Evolutionary conservation across 1,140 invertebrate species (phyloP).

Genomic region (Popillia japonica): DNA sequence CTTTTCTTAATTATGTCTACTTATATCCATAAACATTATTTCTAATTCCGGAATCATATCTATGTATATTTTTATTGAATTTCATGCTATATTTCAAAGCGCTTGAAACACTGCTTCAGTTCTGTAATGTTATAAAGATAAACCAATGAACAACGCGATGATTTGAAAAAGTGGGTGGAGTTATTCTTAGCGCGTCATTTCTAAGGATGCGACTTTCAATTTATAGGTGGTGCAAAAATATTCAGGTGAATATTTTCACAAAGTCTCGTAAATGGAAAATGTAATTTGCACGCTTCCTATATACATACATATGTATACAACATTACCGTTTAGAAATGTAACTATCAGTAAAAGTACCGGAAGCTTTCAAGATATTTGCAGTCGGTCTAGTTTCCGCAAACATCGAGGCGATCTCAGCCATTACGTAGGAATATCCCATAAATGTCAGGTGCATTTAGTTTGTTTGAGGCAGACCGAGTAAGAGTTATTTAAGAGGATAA

Average conservation of each 20-base stretch:
- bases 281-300: background rate
- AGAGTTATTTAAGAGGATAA: slow-evolving; percentile 6
- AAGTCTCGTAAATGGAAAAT: background rate
- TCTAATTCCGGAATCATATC: too few species aligned
- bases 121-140: too few species aligned
- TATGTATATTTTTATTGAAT: too few species aligned
- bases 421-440: background rate
- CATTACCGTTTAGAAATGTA: background rate
- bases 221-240: background rate
- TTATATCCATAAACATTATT: too few species aligned
- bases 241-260: background rate
- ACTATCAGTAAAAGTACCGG: background rate
- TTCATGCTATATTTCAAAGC: too few species aligned
- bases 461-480: background rate
- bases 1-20: too few species aligned
- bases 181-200: too few species aligned
- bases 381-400: background rate
- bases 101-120: too few species aligned
- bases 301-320: background rate
- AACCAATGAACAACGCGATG: too few species aligned
- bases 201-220: background rate
- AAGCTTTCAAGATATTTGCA: slow-evolving; percentile 15
- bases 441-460: background rate
- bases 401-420: background rate
- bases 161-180: too few species aligned